These are phyloP conservation scores for Holothuria glaberrima DNA, from an alignment of 35 echinoderm and acorn worm genomes.

Conservation along the genomic window DNA sequence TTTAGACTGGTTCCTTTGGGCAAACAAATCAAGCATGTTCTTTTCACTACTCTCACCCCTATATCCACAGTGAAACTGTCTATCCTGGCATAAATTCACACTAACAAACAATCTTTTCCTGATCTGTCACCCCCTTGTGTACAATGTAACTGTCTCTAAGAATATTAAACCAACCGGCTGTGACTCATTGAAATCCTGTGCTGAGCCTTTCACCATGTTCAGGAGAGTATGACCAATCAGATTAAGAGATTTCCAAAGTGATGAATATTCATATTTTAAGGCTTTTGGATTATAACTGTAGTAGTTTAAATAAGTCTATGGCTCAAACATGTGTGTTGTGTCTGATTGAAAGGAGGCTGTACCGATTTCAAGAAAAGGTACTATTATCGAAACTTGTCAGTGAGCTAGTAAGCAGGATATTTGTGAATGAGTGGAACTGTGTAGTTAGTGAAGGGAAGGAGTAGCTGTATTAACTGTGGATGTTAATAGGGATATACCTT, in stretches of 20 bases:
- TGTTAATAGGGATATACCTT: too few relatives aligned
- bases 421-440: too few relatives aligned
- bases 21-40: background rate
- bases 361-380: too few relatives aligned
- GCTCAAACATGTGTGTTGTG: too few relatives aligned
- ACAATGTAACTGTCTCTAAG: constrained; percentile 4
- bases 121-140: background rate
- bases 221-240: constrained; percentile 7
- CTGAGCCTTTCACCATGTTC: background rate
- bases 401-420: too few relatives aligned
- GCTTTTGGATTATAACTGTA: constrained; percentile 13
- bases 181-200: constrained; percentile 31
- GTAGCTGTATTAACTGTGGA: too few relatives aligned
- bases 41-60: constrained; percentile 4
- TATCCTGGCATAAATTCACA: too few relatives aligned
- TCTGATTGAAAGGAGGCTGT: too few relatives aligned
- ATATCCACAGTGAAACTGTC: background rate
- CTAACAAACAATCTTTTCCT: too few relatives aligned
- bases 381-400: too few relatives aligned
- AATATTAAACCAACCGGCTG: constrained; percentile 45
- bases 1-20: background rate
- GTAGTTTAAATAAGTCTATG: background rate
- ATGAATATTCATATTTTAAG: constrained; percentile 1
- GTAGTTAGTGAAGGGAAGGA: too few relatives aligned
- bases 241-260: background rate